Evolutionary conservation across 2,888 invertebrate species (phyloP).

Genomic region (Silvanus unidentatus): DNA sequence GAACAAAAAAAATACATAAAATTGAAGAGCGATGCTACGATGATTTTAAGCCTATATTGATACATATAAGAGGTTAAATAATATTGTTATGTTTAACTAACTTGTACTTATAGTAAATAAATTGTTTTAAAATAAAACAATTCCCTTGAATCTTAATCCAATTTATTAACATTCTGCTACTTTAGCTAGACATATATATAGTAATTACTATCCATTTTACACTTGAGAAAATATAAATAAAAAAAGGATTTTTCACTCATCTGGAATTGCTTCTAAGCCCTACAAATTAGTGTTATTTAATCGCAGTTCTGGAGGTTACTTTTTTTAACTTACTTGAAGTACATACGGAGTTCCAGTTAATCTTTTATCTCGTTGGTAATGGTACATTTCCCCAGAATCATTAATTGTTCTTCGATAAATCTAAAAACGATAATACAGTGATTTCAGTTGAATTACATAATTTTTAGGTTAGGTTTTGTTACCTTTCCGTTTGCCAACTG

Average conservation of each 20-base stretch:
- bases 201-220: no score
- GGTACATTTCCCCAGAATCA: constrained; percentile 49
- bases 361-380: constrained; percentile 58
- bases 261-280: constrained; percentile 9
- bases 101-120: constrained; percentile 43
- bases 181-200: not conserved
- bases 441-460: not conserved
- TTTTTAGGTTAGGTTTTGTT: constrained; percentile 15
- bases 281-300: not conserved
- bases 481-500: constrained; percentile 56
- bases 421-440: not conserved
- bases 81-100: constrained; percentile 46
- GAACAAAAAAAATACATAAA: no score
- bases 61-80: constrained; percentile 37
- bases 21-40: constrained; percentile 33
- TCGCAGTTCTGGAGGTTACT: not conserved
- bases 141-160: not conserved
- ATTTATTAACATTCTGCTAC: not conserved
- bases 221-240: no score
- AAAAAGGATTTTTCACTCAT: no score
- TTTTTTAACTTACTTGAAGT: constrained; percentile 38
- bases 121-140: constrained; percentile 35
- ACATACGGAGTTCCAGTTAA: constrained; percentile 58
- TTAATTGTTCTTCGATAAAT: constrained; percentile 49
- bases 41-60: constrained; percentile 34